Evolutionary conservation across 2,113 vertebrate genomes (phyloP).

Genomic region (Eubucco bourcierii): DNA sequence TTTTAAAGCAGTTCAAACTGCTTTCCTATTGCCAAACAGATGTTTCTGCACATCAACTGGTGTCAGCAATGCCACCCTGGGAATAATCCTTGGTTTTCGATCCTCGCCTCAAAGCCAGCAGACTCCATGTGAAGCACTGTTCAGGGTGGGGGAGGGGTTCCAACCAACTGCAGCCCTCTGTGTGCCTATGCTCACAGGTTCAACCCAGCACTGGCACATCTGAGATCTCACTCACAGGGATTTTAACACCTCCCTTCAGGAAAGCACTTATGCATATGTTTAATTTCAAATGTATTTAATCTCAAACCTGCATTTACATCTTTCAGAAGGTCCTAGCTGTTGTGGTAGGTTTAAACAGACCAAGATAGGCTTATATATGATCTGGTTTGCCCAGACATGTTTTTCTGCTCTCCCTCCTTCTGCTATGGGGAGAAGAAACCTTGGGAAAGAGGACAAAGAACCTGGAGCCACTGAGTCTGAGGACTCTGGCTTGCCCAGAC

Average conservation of each 20-base stretch:
- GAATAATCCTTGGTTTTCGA: conserved; percentile 14
- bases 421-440: too few species aligned
- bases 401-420: too few species aligned
- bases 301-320: too few species aligned
- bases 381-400: too few species aligned
- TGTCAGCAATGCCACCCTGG: neutral
- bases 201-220: neutral
- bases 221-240: neutral
- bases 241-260: neutral
- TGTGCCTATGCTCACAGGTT: neutral
- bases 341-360: too few species aligned
- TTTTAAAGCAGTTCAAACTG: conserved; percentile 17
- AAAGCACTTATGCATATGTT: neutral
- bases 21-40: conserved; percentile 12
- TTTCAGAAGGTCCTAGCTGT: too few species aligned
- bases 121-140: neutral
- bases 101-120: neutral
- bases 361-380: too few species aligned
- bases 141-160: neutral
- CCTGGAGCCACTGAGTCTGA: too few species aligned
- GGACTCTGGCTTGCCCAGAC: too few species aligned
- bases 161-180: neutral
- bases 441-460: too few species aligned
- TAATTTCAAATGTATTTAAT: neutral
- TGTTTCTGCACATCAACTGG: conserved; percentile 15